phyloP scores from a whole-genome alignment of 2,888 invertebrate species.

The Electrophaes corylata region DNA sequence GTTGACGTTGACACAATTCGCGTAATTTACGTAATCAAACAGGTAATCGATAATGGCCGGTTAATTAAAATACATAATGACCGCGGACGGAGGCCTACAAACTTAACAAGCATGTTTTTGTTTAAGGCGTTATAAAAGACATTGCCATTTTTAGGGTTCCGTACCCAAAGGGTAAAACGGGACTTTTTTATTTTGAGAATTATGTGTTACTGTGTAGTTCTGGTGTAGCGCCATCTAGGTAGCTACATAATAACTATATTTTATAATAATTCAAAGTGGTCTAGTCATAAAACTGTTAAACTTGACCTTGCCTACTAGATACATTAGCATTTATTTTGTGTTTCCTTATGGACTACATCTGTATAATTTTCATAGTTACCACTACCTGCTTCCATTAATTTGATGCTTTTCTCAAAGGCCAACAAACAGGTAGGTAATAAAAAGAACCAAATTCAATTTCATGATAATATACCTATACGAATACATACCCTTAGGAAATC shows the following conservation, averaged over 20 bases:
- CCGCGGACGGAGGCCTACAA: not conserved
- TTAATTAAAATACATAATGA: slow-evolving; percentile 32
- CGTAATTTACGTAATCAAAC: slow-evolving; percentile 40
- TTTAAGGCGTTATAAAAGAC: slow-evolving; percentile 2
- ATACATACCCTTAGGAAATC: too few relatives aligned
- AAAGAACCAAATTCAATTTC: not conserved
- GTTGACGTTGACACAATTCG: slow-evolving; percentile 38
- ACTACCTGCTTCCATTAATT: not conserved
- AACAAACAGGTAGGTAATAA: not conserved
- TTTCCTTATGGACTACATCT: not conserved
- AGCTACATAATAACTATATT: too few relatives aligned
- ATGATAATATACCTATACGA: too few relatives aligned
- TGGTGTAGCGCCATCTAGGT: too few relatives aligned
- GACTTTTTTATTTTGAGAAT: too few relatives aligned
- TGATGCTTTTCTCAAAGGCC: not conserved
- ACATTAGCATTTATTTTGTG: not conserved
- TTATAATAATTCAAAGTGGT: not conserved
- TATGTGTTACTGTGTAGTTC: too few relatives aligned
- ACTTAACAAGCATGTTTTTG: slow-evolving; percentile 8
- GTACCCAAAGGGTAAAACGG: not conserved
- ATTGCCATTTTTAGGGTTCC: not conserved
- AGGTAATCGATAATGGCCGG: slow-evolving; percentile 34
- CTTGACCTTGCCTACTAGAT: not conserved
- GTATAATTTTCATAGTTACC: not conserved
- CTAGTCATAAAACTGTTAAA: not conserved